These are phyloP conservation scores for Hydrozoanthus gracilis DNA, from an alignment of 92 coral and sea anemone species.

Conservation along the genomic window DNA sequence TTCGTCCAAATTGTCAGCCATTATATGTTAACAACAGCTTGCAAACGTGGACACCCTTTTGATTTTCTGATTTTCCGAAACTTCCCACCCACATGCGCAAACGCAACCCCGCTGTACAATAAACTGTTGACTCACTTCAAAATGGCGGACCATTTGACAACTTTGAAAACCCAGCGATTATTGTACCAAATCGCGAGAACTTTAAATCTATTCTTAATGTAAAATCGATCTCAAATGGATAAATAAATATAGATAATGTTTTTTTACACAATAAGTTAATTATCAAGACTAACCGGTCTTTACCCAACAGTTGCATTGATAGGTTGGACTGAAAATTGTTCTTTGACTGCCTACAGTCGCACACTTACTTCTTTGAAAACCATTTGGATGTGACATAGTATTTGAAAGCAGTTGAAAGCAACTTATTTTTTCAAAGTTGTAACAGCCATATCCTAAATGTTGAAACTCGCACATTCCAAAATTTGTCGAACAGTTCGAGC, in stretches of 20 bases:
- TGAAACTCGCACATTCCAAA: too few species aligned
- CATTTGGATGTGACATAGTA: too few species aligned
- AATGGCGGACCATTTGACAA: slow-evolving; percentile 6
- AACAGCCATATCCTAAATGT: too few species aligned
- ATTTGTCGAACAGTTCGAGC: too few species aligned
- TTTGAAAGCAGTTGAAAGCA: too few species aligned
- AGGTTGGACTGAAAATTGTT: too few species aligned
- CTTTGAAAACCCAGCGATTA: not conserved
- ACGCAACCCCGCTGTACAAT: slow-evolving; percentile 35
- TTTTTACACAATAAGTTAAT: not conserved
- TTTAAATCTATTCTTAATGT: not conserved
- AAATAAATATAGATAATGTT: not conserved
- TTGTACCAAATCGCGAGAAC: not conserved
- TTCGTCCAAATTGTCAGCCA: slow-evolving; percentile 42
- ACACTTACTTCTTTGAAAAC: too few species aligned
- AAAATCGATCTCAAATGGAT: not conserved
- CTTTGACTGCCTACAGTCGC: too few species aligned
- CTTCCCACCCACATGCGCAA: slow-evolving; percentile 28
- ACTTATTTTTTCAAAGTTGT: too few species aligned
- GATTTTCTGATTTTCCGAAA: slow-evolving; percentile 2
- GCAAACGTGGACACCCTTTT: slow-evolving; percentile 47
- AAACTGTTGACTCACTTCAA: slow-evolving; percentile 13
- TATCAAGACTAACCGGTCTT: not conserved
- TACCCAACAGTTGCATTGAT: not conserved
- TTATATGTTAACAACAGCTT: not conserved